Evolutionary conservation across 2,113 vertebrate genomes (phyloP).

Genomic region (Apistogramma diplotaenia): DNA sequence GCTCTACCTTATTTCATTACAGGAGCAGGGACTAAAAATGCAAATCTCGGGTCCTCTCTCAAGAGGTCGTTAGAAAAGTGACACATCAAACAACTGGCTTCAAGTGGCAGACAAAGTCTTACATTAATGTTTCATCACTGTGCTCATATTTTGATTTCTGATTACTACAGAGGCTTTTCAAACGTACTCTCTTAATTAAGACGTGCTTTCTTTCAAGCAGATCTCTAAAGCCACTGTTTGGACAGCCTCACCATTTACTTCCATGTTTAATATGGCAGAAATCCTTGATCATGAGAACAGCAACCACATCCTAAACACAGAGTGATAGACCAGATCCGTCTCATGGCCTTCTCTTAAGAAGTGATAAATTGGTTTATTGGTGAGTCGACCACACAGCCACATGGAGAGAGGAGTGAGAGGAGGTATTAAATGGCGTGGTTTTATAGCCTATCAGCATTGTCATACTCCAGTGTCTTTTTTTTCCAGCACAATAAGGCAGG

Average conservation of each 20-base stretch:
- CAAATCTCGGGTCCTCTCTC: conserved; percentile 63
- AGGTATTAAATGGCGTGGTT: conserved; percentile 69
- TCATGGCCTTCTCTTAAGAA: conserved; percentile 60
- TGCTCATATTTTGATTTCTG: conserved; percentile 57
- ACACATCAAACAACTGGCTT: conserved; percentile 67
- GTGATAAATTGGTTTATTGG: conserved; percentile 75
- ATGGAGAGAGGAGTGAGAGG: conserved; percentile 21
- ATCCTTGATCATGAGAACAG: conserved; percentile 43
- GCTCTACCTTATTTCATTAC: conserved; percentile 76
- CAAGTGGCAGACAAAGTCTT: conserved; percentile 41
- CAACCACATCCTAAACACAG: conserved; percentile 42
- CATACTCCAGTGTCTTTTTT: conserved; percentile 48
- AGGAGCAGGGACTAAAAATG: conserved; percentile 70
- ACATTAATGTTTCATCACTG: conserved; percentile 46
- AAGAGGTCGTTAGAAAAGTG: conserved; percentile 71
- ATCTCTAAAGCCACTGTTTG: conserved; percentile 29
- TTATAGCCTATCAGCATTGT: conserved; percentile 73
- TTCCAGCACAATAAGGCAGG: conserved; percentile 65
- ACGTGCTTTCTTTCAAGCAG: conserved; percentile 7
- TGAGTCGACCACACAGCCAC: conserved; percentile 50
- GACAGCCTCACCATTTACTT: conserved; percentile 13
- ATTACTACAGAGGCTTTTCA: conserved; percentile 14
- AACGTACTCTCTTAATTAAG: not conserved
- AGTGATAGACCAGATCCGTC: conserved; percentile 59
- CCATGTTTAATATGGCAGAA: conserved; percentile 42